Evolutionary conservation across 2,888 invertebrate species (phyloP).

Genomic region (Chromoteleia sp.): DNA sequence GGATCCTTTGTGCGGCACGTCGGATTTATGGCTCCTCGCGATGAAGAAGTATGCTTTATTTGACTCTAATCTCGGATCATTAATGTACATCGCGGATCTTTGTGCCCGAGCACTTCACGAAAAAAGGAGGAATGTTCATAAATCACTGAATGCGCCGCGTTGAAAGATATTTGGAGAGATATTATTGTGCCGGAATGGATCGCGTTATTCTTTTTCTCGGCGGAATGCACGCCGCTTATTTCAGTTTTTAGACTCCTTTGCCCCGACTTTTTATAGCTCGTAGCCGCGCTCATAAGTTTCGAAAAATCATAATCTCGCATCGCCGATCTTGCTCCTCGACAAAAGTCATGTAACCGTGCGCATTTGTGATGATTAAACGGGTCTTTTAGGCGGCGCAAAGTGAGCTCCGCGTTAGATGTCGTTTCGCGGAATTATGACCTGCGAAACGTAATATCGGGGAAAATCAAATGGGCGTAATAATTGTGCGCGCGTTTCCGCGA

Average conservation of each 20-base stretch:
- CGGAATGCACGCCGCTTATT: conserved; percentile 43
- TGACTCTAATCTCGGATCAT: conserved; percentile 69
- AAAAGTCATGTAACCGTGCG: conserved; percentile 21
- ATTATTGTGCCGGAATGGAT: conserved; percentile 64
- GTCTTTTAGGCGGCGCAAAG: background rate
- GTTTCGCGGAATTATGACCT: conserved; percentile 17
- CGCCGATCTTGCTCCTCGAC: conserved; percentile 14
- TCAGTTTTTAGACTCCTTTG: conserved; percentile 37
- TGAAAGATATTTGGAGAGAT: conserved; percentile 67
- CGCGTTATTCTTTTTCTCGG: conserved; percentile 49
- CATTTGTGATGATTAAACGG: conserved; percentile 39
- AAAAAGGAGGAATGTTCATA: conserved; percentile 50
- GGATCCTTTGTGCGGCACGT: conserved; percentile 56
- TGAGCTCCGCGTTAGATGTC: background rate
- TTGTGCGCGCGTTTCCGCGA: conserved; percentile 21
- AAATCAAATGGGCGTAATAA: conserved; percentile 40
- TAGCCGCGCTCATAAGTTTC: conserved; percentile 17
- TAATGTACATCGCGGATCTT: conserved; percentile 65
- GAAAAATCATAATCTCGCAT: conserved; percentile 46
- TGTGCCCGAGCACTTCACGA: conserved; percentile 54
- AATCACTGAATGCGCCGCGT: conserved; percentile 60
- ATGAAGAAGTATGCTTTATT: conserved; percentile 68
- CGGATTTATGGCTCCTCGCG: conserved; percentile 66
- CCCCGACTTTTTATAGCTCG: conserved; percentile 17
- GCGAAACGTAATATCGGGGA: conserved; percentile 24